Conservation (phyloP, 2,113 vertebrate genomes). For the Pyrgilauda ruficollis region DNA sequence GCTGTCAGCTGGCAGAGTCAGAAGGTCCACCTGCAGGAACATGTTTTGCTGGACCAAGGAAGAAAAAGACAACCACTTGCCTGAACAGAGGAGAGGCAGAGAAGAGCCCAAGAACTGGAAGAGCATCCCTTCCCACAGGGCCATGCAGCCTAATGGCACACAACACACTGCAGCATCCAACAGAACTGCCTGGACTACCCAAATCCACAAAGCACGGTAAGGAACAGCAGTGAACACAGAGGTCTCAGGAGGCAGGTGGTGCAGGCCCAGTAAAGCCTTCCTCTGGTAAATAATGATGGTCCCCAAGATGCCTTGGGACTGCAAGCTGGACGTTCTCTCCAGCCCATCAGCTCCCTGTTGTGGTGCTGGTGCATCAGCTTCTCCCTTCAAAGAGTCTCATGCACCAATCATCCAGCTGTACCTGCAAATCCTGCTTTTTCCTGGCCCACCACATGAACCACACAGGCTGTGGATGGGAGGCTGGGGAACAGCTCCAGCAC, state of each 20-base stretch:
- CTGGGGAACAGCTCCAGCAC: not conserved
- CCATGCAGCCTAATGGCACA: not conserved
- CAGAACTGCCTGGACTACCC: not conserved
- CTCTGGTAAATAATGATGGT: not conserved
- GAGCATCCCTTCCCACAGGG: accelerated
- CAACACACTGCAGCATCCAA: not conserved
- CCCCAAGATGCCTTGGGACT: not conserved
- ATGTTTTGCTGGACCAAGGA: not conserved
- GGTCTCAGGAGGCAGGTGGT: not conserved
- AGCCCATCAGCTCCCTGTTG: not conserved
- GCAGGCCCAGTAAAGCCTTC: not conserved
- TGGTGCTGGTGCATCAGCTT: not conserved
- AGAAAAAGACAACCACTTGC: not conserved
- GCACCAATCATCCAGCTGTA: not conserved
- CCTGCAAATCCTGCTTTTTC: not conserved
- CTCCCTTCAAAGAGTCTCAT: not conserved
- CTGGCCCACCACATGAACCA: not conserved
- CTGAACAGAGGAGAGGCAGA: not conserved
- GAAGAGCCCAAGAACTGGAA: not conserved
- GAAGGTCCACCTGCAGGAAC: not conserved
- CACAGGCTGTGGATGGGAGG: not conserved
- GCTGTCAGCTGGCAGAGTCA: not conserved
- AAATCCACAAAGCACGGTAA: not conserved
- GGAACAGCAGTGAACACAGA: not conserved
- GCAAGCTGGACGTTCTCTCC: not conserved